A percentile compares a stretch with the other conserved stretches of the same genome.
Evolutionary conservation across 2,888 invertebrate species (phyloP).

Genomic region (Aphelenchoides bicaudatus): DNA sequence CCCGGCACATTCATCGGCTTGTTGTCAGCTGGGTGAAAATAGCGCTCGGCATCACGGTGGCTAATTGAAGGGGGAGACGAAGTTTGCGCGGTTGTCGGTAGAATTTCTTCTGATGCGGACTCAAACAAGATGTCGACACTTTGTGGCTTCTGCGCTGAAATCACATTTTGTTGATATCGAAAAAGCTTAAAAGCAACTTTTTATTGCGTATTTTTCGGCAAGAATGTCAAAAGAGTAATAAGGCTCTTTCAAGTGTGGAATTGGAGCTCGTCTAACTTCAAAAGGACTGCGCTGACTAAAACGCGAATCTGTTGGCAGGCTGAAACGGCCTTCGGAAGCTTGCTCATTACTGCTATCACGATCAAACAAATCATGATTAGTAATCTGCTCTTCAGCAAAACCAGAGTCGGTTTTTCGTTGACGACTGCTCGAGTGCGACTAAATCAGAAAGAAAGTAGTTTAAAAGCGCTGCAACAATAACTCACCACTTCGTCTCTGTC

Average conservation of each 20-base stretch:
- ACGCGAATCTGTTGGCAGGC: not conserved
- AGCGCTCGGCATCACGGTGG: conserved; percentile 5
- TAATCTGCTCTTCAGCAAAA: not conserved
- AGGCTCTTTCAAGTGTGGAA: conserved; percentile 24
- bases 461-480: too few species aligned
- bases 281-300: conserved; percentile 24
- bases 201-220: not conserved
- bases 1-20: conserved; percentile 4
- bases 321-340: conserved; percentile 8
- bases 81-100: not conserved
- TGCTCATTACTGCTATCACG: conserved; percentile 2
- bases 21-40: not conserved
- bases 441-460: conserved; percentile 1
- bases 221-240: too few species aligned
- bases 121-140: conserved; percentile 7
- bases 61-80: not conserved
- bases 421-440: not conserved
- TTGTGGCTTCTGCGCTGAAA: not conserved
- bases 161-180: conserved; percentile 2
- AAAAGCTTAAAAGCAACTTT: conserved; percentile 2
- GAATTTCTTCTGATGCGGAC: not conserved
- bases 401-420: conserved; percentile 1
- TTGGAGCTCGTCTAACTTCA: conserved; percentile 37
- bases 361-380: not conserved
- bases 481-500: conserved; percentile 19